phyloP scores from a whole-genome alignment of 2,113 vertebrate species.

The Bucco capensis region DNA sequence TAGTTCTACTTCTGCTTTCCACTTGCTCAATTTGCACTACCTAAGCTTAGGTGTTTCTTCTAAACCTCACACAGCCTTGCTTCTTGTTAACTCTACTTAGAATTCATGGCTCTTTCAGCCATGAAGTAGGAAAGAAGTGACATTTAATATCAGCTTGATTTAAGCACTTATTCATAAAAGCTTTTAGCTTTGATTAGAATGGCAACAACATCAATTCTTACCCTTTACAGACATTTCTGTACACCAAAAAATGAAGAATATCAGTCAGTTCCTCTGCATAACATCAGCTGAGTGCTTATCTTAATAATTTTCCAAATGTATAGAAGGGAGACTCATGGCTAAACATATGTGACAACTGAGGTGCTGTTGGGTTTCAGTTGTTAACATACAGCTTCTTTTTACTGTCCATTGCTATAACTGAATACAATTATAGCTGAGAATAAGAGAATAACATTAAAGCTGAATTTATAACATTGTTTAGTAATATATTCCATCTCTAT shows the following conservation, averaged over 20 bases:
- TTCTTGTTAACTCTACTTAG: background rate
- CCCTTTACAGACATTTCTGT: background rate
- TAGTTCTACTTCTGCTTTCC: background rate
- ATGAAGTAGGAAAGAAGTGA: background rate
- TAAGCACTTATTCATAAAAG: background rate
- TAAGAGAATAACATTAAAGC: background rate
- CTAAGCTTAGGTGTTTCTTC: background rate
- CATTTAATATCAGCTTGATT: conserved; percentile 8
- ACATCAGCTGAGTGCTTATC: background rate
- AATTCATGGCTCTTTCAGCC: conserved; percentile 25
- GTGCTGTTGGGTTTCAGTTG: background rate
- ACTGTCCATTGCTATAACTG: background rate
- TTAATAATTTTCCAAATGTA: background rate
- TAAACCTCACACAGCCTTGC: background rate
- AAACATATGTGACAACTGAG: background rate
- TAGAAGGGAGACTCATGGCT: background rate
- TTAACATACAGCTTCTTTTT: background rate
- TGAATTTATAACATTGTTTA: background rate
- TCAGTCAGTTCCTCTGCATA: background rate
- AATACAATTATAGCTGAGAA: background rate
- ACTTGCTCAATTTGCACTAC: background rate
- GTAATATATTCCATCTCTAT: background rate
- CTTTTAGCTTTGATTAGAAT: conserved; percentile 18
- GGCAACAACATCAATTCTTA: background rate
- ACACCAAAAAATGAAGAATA: background rate